Evolutionary conservation across 1,140 invertebrate species (phyloP).

Genomic region (Sinonovacula constricta): DNA sequence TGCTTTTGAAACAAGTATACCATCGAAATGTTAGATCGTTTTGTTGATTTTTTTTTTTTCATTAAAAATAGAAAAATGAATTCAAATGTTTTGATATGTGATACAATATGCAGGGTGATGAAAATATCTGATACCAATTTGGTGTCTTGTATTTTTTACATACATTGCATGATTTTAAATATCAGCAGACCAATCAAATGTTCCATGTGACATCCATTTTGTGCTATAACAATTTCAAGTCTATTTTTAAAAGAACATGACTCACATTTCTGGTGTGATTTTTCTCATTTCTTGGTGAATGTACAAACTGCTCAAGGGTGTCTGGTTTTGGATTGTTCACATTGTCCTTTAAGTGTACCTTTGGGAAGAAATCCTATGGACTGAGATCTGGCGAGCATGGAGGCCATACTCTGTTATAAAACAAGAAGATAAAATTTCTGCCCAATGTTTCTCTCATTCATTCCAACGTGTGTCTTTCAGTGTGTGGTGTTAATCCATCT

Average conservation of each 20-base stretch:
- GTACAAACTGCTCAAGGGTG: background rate
- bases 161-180: too few relatives aligned
- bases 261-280: background rate
- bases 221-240: background rate
- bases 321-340: background rate
- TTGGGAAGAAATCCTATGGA: background rate
- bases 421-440: background rate
- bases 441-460: background rate
- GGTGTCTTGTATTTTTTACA: too few relatives aligned
- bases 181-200: too few relatives aligned
- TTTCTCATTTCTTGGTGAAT: background rate
- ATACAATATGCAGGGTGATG: too few relatives aligned
- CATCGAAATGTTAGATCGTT: too few relatives aligned
- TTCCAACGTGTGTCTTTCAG: background rate
- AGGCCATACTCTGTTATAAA: background rate
- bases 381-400: slow-evolving; percentile 19
- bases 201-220: background rate
- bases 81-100: too few relatives aligned
- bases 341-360: background rate
- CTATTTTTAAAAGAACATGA: background rate
- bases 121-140: too few relatives aligned
- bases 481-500: slow-evolving; percentile 9
- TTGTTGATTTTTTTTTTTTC: too few relatives aligned
- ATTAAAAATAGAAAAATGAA: too few relatives aligned
- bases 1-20: too few relatives aligned